Evolutionary conservation across 2,888 invertebrate species (phyloP), one percentile per base, ranked within the genome.

Genomic region (Drosophila neutralis): DNA sequence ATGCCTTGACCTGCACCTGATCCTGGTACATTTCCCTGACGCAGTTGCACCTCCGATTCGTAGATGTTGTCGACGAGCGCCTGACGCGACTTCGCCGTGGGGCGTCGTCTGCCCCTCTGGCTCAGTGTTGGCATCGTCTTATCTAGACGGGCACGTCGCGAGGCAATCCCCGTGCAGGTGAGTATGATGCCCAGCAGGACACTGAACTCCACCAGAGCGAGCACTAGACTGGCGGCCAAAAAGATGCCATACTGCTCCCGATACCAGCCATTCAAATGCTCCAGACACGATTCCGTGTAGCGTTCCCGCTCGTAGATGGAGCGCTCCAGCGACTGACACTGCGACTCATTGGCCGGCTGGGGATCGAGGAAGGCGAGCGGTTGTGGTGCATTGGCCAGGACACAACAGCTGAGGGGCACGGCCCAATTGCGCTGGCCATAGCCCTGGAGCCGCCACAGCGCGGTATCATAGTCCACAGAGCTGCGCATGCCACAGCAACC

Each of bases 401-500:
- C 93, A 92, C 97, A 97, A 89, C 96, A 96, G 61, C 95, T 95
- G 6, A 95, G 94, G 45, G 96, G 96, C 29, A 96, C 95, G 0
- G 95, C 94, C 92, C 95, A 93, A 61, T 95, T 95, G 69, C 95
- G 94, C 75, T 96, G 95, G 0, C 96, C 96, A 49, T 96, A 94
- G 74, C 96, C 94, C 86, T 96, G 95, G 57, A 97, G 93, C 76
- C 96, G 95, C 97, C 97, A 97, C 90, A 95, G 93, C 0, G 97
- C 96, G 80, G 96, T 96, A 87, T 96, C 96, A 92, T 96, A 97
- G 94, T 97, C 97, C 71, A 95, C 95, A 10, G 96, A 96, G 82
- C 95, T 95, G 56, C 95, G 95, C 92, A 97, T 96, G 33, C 97
- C 97, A 91, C 97, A 97, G 90, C 97, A 97, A 67, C 95, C 94